Conservation (phyloP, 2,113 vertebrate genomes). For the Pedetes capensis region DNA sequence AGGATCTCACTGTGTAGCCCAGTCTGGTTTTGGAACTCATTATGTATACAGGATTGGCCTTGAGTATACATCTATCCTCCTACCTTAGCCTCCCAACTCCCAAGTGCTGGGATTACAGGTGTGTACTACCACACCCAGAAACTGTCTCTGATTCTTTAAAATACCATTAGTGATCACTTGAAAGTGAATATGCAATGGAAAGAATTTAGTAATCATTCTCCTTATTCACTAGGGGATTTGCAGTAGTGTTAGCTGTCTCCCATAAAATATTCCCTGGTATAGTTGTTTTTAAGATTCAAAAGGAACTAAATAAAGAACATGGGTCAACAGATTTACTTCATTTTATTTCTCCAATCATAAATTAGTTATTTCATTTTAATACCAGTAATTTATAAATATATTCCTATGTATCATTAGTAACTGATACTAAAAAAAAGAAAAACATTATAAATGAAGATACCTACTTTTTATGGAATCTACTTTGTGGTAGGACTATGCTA, state of each 20-base stretch:
- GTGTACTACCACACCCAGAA: too few relatives aligned
- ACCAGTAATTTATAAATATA: neutral
- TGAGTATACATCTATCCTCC: too few relatives aligned
- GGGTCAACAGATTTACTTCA: neutral
- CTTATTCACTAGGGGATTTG: slow-evolving; percentile 13
- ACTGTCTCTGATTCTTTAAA: slow-evolving; percentile 40
- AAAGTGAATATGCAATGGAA: slow-evolving; percentile 17
- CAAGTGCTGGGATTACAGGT: too few relatives aligned
- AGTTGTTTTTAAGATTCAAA: slow-evolving; percentile 23
- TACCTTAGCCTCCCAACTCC: too few relatives aligned
- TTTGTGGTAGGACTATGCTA: neutral
- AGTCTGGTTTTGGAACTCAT: too few relatives aligned
- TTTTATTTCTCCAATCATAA: slow-evolving; percentile 28
- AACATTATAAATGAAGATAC: neutral
- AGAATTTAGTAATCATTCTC: slow-evolving; percentile 23
- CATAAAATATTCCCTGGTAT: neutral
- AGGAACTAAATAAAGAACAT: slow-evolving; percentile 28
- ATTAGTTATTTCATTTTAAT: neutral
- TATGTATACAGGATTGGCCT: too few relatives aligned
- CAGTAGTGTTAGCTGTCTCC: slow-evolving; percentile 7
- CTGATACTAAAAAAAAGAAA: neutral
- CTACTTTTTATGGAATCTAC: neutral
- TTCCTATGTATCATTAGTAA: neutral
- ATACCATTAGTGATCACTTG: neutral
- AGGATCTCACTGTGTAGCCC: too few relatives aligned